Evolutionary conservation across 2,888 invertebrate species (phyloP).

Genomic region (Andrena hattorfiana): DNA sequence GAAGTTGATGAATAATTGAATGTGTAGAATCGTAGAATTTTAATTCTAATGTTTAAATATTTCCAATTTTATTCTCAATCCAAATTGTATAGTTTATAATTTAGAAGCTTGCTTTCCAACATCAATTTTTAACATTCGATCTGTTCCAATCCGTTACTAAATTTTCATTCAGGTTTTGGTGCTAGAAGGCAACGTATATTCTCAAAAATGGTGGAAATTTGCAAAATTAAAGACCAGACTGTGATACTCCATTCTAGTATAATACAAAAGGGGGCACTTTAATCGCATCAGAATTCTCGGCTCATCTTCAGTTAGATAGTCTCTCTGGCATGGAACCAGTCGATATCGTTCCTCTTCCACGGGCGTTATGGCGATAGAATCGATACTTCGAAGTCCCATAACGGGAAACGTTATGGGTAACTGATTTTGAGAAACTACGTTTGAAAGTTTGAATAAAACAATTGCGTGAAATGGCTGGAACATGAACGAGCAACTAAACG

Average conservation of each 20-base stretch:
- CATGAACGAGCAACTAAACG: slow-evolving; percentile 26
- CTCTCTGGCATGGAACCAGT: neutral
- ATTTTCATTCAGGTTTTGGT: neutral
- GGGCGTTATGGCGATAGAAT: neutral
- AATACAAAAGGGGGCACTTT: neutral
- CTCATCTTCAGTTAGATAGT: neutral
- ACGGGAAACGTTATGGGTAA: slow-evolving; percentile 7
- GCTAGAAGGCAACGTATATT: neutral
- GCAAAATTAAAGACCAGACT: neutral
- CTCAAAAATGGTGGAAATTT: neutral
- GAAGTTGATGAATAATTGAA: too few species aligned
- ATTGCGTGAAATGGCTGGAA: neutral
- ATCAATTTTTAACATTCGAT: neutral
- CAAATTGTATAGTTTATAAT: neutral
- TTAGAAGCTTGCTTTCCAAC: neutral
- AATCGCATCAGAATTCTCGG: slow-evolving; percentile 18
- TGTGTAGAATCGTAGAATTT: too few species aligned
- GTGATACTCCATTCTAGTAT: neutral
- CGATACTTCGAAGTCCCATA: neutral
- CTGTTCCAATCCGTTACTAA: neutral
- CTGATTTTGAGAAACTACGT: slow-evolving; percentile 35
- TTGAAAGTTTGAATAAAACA: slow-evolving; percentile 39
- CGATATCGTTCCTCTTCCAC: neutral
- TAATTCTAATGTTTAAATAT: too few species aligned
- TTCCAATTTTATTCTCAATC: too few species aligned